A percentile compares a stretch with the other conserved stretches of the same genome.
These are phyloP conservation scores for Peribatodes rhomboidaria DNA, from an alignment of 2,888 invertebrate species.

Conservation along the genomic window DNA sequence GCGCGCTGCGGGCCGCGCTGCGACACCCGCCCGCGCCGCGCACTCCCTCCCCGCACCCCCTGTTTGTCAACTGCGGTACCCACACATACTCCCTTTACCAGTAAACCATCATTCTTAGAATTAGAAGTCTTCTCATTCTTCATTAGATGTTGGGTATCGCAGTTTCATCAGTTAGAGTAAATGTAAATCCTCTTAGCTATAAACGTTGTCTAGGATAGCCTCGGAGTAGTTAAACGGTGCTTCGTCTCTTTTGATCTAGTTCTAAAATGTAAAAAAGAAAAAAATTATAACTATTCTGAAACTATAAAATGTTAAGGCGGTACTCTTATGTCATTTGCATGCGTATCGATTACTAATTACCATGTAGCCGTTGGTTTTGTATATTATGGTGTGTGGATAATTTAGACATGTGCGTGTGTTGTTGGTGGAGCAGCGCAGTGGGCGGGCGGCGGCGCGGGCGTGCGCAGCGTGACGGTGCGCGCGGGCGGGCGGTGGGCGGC, in stretches of 20 bases:
- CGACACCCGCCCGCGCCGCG: constrained; percentile 41
- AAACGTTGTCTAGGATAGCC: too few relatives aligned
- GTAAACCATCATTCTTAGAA: not conserved
- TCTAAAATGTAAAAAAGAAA: too few relatives aligned
- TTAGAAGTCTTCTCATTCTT: not conserved
- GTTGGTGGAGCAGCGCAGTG: constrained; percentile 53
- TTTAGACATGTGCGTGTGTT: not conserved
- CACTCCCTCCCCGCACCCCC: constrained; percentile 49
- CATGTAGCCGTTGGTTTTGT: too few relatives aligned
- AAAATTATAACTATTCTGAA: too few relatives aligned
- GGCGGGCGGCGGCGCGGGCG: constrained; percentile 53
- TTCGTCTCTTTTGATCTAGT: too few relatives aligned
- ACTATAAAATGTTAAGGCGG: too few relatives aligned
- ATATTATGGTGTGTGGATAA: too few relatives aligned
- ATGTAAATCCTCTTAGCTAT: too few relatives aligned
- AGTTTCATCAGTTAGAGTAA: constrained; percentile 8
- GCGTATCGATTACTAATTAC: too few relatives aligned
- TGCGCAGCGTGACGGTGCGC: constrained; percentile 68
- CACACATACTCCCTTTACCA: not conserved
- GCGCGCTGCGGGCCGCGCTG: constrained; percentile 49
- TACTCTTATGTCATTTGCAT: too few relatives aligned
- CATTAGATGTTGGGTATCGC: constrained; percentile 8
- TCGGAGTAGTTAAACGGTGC: too few relatives aligned
- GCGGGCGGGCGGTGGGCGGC: constrained; percentile 89
- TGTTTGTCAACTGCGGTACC: constrained; percentile 52